Evolutionary conservation across 2,888 invertebrate species (phyloP).

Genomic region (Erebia aethiops): DNA sequence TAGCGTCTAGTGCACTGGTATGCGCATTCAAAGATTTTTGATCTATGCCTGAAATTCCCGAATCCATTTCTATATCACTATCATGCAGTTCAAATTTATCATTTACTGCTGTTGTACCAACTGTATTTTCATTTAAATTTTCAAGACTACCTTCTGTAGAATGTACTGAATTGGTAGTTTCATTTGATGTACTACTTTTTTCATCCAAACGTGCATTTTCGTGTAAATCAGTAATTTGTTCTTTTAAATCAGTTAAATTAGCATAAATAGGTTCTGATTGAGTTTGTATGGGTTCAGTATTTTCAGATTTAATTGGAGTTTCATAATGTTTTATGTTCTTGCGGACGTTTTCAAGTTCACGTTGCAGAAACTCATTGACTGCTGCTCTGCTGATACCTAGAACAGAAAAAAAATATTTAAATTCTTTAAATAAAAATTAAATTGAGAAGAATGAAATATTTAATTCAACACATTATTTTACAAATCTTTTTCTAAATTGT

Average conservation of each 20-base stretch:
- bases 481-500: too few relatives aligned
- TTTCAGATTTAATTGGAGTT: constrained; percentile 38
- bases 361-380: constrained; percentile 65
- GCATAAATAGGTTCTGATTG: constrained; percentile 61
- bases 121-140: not conserved
- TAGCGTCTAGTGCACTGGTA: constrained; percentile 41
- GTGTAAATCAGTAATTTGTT: constrained; percentile 26
- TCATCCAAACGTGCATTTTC: constrained; percentile 27
- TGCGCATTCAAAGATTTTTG: constrained; percentile 54
- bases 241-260: constrained; percentile 50
- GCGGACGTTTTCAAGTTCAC: constrained; percentile 72
- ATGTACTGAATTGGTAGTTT: constrained; percentile 17
- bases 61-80: constrained; percentile 55
- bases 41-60: constrained; percentile 63
- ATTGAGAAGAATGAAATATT: too few relatives aligned
- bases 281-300: constrained; percentile 3
- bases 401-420: not conserved
- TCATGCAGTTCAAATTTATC: constrained; percentile 13
- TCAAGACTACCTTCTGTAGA: not conserved
- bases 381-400: constrained; percentile 65
- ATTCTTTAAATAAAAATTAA: too few relatives aligned
- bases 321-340: constrained; percentile 55
- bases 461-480: too few relatives aligned
- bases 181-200: constrained; percentile 26
- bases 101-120: not conserved